Percentiles rank a stretch among this genome's conserved stretches.
Evolutionary conservation across 2,797 vertebrate species (phyloP).

Genomic region (Yasuhikotakia modesta): DNA sequence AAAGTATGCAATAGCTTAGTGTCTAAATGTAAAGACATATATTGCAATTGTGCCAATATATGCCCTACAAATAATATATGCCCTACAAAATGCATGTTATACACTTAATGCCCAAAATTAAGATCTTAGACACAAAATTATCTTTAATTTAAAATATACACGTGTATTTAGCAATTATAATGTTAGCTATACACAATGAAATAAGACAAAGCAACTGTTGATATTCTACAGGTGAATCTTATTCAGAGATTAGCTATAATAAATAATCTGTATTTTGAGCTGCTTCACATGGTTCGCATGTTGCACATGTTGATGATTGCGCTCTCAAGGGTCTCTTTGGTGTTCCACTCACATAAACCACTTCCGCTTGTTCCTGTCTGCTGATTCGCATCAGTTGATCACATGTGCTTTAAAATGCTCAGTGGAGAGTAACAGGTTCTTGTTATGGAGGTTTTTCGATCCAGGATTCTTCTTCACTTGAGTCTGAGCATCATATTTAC

Average conservation of each 20-base stretch:
- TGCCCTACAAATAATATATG: no score
- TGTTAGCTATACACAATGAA: no score
- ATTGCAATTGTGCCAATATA: no score
- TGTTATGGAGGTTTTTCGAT: constrained; percentile 15
- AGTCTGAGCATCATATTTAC: not conserved
- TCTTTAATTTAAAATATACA: no score
- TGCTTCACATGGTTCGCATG: not conserved
- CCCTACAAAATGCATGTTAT: no score
- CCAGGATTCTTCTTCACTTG: not conserved
- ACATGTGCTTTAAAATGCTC: not conserved
- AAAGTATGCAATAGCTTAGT: not conserved
- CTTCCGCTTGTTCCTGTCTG: constrained; percentile 23
- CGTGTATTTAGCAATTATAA: no score
- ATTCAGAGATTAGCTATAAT: no score
- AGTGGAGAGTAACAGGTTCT: not conserved
- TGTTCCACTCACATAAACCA: constrained; percentile 45
- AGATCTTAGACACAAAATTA: no score
- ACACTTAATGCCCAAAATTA: no score
- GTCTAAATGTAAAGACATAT: not conserved
- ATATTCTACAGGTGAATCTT: no score
- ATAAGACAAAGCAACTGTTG: no score
- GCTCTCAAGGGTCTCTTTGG: not conserved
- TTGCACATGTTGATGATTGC: not conserved
- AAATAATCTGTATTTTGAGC: no score
- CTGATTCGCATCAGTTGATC: not conserved